Conservation (phyloP, 2,888 invertebrate genomes). For the Polydrusus tereticollis region DNA sequence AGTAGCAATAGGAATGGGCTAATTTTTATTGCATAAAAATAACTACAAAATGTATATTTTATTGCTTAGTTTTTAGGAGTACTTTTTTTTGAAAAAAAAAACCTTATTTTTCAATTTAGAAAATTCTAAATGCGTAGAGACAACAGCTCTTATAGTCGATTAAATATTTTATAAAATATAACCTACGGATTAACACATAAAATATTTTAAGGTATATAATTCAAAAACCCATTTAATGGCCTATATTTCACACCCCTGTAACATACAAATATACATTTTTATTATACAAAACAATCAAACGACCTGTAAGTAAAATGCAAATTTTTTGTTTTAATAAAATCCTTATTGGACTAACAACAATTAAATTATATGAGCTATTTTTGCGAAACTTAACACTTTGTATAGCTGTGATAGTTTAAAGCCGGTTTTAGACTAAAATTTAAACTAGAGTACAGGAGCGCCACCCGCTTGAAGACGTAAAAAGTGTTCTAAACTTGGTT, state of each 20-base stretch:
- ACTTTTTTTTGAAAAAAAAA: background rate
- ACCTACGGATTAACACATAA: constrained; percentile 7
- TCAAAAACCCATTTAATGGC: constrained; percentile 8
- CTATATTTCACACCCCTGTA: constrained; percentile 6
- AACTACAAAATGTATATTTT: constrained; percentile 13
- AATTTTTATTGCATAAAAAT: constrained; percentile 10
- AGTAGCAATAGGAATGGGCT: background rate
- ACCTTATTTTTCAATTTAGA: background rate
- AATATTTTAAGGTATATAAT: constrained; percentile 7
- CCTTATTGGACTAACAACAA: background rate
- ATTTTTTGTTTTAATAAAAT: background rate
- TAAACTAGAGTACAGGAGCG: too few relatives aligned
- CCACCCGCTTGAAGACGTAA: too few relatives aligned
- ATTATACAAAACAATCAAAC: constrained; percentile 6
- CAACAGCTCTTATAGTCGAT: constrained; percentile 9
- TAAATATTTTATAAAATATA: constrained; percentile 17
- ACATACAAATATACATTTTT: constrained; percentile 16
- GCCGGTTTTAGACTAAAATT: too few relatives aligned
- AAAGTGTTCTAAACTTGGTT: too few relatives aligned
- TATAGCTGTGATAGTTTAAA: too few relatives aligned
- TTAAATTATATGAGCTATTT: background rate
- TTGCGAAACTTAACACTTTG: background rate
- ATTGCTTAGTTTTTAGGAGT: constrained; percentile 11
- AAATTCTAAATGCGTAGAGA: constrained; percentile 13
- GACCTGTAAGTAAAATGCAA: background rate